phyloP scores from a whole-genome alignment of 2,113 vertebrate species.

The Ardeotis arabs region DNA sequence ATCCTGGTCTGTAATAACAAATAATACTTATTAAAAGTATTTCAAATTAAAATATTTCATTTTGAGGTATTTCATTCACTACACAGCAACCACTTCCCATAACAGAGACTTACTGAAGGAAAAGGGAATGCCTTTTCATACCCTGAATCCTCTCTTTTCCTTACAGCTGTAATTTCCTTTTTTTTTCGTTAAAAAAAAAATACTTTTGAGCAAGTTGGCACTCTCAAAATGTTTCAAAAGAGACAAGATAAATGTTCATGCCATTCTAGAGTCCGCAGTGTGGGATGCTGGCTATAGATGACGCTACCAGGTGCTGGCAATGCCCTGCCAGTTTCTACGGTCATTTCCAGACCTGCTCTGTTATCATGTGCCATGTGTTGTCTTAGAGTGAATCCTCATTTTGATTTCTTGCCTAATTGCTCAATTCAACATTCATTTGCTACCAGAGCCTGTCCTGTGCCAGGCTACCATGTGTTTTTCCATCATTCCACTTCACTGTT shows the following conservation, averaged over 20 bases:
- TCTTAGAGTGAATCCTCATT: background rate
- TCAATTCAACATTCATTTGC: background rate
- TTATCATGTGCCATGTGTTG: background rate
- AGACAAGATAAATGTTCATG: background rate
- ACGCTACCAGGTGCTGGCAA: background rate
- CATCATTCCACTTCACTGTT: background rate
- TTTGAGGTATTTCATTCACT: background rate
- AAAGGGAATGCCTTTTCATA: background rate
- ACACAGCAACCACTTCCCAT: background rate
- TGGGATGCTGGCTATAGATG: background rate
- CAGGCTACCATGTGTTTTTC: constrained; percentile 2
- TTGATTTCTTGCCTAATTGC: constrained; percentile 38
- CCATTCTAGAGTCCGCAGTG: background rate
- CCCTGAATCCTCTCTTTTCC: background rate
- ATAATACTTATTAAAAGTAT: background rate
- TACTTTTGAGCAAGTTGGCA: background rate
- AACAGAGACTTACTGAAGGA: background rate
- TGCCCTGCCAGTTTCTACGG: background rate
- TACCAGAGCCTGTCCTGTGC: background rate
- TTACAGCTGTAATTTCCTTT: background rate
- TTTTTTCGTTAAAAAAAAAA: background rate
- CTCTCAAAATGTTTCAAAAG: background rate
- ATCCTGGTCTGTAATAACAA: background rate
- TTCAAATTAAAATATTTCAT: background rate
- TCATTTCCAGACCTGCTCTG: background rate